Evolutionary conservation across 2,888 invertebrate genomes (phyloP).

Genomic region (Pogonocherus hispidulus): DNA sequence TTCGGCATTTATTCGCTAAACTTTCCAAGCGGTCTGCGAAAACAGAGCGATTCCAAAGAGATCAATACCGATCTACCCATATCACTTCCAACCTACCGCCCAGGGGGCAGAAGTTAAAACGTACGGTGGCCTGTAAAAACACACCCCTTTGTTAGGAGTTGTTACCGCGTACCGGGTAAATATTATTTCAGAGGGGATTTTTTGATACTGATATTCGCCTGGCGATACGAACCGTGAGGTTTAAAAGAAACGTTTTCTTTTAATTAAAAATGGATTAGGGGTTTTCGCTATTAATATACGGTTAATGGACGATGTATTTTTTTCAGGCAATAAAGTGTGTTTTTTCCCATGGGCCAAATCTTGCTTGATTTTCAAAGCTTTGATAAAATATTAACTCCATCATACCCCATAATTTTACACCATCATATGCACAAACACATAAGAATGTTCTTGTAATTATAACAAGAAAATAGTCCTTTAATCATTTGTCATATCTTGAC

Average conservation of each 20-base stretch:
- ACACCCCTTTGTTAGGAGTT: conserved; percentile 64
- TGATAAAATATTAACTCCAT: too few relatives aligned
- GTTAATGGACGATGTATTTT: conserved; percentile 9
- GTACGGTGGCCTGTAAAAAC: conserved; percentile 63
- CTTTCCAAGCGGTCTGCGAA: conserved; percentile 32
- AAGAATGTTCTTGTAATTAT: too few relatives aligned
- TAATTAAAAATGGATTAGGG: conserved; percentile 44
- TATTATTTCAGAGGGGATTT: conserved; percentile 65
- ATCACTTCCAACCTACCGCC: conserved; percentile 45
- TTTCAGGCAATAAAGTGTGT: background rate
- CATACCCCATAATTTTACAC: too few relatives aligned
- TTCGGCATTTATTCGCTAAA: background rate
- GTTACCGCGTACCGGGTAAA: conserved; percentile 64
- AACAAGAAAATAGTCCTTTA: too few relatives aligned
- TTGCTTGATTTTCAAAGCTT: too few relatives aligned
- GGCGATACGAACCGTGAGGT: conserved; percentile 13
- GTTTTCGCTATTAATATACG: conserved; percentile 37
- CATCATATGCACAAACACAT: too few relatives aligned
- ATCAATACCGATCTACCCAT: conserved; percentile 46
- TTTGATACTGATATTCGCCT: conserved; percentile 41
- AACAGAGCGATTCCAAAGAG: conserved; percentile 45
- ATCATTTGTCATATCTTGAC: too few relatives aligned
- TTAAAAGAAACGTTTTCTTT: conserved; percentile 44
- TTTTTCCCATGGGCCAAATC: too few relatives aligned
- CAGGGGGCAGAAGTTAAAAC: conserved; percentile 52